phyloP scores from a whole-genome alignment of 2,113 vertebrate species.

The Hirundichthys speculiger region DNA sequence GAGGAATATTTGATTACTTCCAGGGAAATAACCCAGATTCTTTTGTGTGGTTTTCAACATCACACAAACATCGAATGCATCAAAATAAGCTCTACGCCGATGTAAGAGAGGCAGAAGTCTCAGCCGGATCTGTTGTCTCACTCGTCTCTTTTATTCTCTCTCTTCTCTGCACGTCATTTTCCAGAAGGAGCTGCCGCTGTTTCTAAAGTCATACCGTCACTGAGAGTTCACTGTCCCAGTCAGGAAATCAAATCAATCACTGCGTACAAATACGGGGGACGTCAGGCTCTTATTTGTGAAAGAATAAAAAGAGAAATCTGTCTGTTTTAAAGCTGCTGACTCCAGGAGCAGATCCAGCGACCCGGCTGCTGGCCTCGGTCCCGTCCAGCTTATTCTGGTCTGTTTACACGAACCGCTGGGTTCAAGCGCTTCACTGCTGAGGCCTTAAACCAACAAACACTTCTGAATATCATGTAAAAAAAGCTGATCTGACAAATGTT shows the following conservation, averaged over 20 bases:
- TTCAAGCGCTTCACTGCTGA: not conserved
- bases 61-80: too few species aligned
- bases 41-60: too few species aligned
- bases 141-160: too few species aligned
- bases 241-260: conserved; percentile 5
- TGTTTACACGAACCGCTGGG: conserved; percentile 32
- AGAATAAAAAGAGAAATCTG: not conserved
- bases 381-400: not conserved
- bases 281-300: not conserved
- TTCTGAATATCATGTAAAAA: too few species aligned
- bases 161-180: too few species aligned
- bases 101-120: too few species aligned
- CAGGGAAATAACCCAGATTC: too few species aligned
- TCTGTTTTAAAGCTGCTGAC: not conserved
- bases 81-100: too few species aligned
- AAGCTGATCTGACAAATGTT: too few species aligned
- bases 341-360: not conserved
- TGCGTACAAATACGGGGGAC: conserved; percentile 5
- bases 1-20: too few species aligned
- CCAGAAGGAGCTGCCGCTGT: conserved; percentile 28
- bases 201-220: conserved; percentile 18
- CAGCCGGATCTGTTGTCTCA: too few species aligned
- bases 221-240: conserved; percentile 14
- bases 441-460: conserved; percentile 1
- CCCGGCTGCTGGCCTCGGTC: conserved; percentile 7